Evolutionary conservation across 1,140 invertebrate species (phyloP), one percentile per base, ranked within the genome.

Genomic region (Trachymyrmex septentrionalis): DNA sequence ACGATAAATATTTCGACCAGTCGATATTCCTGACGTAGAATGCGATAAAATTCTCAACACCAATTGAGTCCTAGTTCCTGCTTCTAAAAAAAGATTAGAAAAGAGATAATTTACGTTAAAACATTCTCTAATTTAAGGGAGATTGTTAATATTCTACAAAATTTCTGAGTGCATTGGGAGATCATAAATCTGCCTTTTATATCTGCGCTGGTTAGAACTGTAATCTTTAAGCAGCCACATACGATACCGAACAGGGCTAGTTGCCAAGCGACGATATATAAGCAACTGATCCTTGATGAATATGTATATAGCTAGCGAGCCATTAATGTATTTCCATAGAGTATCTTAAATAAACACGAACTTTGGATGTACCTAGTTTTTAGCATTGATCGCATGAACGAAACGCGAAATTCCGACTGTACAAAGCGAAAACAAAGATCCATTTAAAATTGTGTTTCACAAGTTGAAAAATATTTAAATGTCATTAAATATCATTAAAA

Each of bases 261-360:
- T 73, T 82, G 67, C 69, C 14, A 61, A 44, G 78, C 64, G 6
- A 71, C 21, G 4, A 14, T 55, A 27, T 67, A 24, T 67, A 69
- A 57, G 38, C n/a, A 12, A 57, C 3, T 73, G 14, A 82, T 73
- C 6, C 57, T 53, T 67, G 9, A 77, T 82, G 55, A 72, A 82
- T 73, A 82, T 82, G 34, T 6, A 72, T 63, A 50, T 6, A 30
- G 7, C 0, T 34, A 44, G 7, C 12, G 9, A 21, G 19, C 16
- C 10, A 44, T 48, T 57, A 57, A 71, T 9, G n/a, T 48, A 44
- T 81, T 38, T 14, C 21, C 30, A 44, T 27, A 2, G 9, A 66
- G 30, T 67, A 30, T 7, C 12, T 48, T 24, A 73, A 71, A 82
- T 59, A 72, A 73, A 73, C 24, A 50, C 12, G 34, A 6, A 30